Conservation (phyloP, 2,113 vertebrate genomes). For the Oryzias curvinotus region DNA sequence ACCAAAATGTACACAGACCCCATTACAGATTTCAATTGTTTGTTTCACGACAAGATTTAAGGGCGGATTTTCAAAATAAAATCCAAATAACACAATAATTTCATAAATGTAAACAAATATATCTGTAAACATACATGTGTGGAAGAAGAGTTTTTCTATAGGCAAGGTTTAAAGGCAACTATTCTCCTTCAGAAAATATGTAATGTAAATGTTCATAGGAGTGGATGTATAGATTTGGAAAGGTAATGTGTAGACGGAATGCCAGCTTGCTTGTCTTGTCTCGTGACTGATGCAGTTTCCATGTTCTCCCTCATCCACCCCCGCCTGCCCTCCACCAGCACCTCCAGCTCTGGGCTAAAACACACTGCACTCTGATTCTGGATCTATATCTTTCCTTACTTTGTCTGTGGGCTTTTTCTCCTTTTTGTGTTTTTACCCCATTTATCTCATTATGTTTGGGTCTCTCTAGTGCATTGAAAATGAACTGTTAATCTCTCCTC, state of each 20-base stretch:
- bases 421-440: constrained; percentile 58
- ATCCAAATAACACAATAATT: no score
- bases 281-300: constrained; percentile 51
- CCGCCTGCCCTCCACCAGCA: not conserved
- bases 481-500: constrained; percentile 79
- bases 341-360: constrained; percentile 20
- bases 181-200: no score
- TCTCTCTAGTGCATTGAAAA: constrained; percentile 74
- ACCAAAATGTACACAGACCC: no score
- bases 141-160: not conserved
- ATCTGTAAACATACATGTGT: not conserved
- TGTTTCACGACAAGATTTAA: no score
- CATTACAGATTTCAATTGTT: no score
- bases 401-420: constrained; percentile 10
- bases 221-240: constrained; percentile 2
- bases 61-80: no score
- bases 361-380: constrained; percentile 16
- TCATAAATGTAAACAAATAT: no score
- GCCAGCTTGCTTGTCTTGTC: constrained; percentile 48
- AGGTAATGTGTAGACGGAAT: not conserved
- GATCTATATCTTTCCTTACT: constrained; percentile 33
- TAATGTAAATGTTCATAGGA: no score
- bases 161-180: not conserved
- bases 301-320: constrained; percentile 17
- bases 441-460: constrained; percentile 72